Evolutionary conservation across 2,797 vertebrate species (phyloP).

Genomic region (Brachyalestes nurse): DNA sequence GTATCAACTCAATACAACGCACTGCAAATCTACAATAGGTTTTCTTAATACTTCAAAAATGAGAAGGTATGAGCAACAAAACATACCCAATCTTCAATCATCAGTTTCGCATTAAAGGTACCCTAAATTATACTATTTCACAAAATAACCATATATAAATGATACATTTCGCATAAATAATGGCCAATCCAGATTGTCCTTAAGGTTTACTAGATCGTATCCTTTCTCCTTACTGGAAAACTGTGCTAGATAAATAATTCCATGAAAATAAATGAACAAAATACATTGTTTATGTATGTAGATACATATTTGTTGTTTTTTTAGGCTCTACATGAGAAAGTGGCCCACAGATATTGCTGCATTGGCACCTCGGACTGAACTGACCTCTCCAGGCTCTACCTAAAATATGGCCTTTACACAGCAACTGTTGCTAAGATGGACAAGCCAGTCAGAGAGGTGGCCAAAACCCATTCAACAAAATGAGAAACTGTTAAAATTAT

Average conservation of each 20-base stretch:
- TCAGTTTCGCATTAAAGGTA: not conserved
- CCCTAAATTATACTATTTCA: not conserved
- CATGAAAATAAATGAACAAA: not conserved
- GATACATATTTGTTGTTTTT: not conserved
- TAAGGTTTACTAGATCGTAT: not conserved
- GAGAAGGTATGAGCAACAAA: not conserved
- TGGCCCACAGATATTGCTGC: not conserved
- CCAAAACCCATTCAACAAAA: not conserved
- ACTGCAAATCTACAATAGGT: slow-evolving; percentile 15
- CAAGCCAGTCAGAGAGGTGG: not conserved
- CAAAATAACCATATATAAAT: slow-evolving; percentile 12
- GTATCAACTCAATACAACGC: not conserved
- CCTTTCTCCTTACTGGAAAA: not conserved
- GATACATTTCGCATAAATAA: not conserved
- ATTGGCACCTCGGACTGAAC: not conserved
- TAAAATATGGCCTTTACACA: not conserved
- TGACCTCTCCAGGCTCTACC: not conserved
- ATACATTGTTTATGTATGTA: not conserved
- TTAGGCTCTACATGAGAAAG: not conserved
- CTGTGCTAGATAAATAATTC: not conserved
- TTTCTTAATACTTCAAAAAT: not conserved
- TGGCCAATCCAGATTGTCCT: slow-evolving; percentile 5
- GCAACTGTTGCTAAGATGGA: not conserved
- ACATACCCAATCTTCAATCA: not conserved
- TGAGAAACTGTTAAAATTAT: not conserved